These are phyloP conservation scores for Coelopa frigida DNA, from an alignment of 1,140 invertebrate species.

Conservation along the genomic window DNA sequence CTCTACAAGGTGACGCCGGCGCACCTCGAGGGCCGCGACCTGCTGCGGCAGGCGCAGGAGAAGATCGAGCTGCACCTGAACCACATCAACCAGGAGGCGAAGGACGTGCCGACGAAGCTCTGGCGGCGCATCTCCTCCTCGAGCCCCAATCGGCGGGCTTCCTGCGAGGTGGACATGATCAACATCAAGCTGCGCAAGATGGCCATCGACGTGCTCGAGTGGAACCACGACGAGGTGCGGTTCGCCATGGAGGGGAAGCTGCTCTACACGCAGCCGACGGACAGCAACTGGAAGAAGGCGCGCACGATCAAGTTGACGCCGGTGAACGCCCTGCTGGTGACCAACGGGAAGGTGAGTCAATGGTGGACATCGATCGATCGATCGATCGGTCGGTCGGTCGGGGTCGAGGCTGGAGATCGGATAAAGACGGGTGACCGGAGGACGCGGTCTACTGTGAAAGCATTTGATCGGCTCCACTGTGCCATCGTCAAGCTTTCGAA, in stretches of 20 bases:
- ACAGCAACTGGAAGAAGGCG: slow-evolving; percentile 82
- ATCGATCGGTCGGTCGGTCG: background rate
- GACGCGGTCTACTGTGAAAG: too few relatives aligned
- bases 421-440: too few relatives aligned
- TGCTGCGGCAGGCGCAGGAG: slow-evolving; percentile 75
- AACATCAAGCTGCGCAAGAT: slow-evolving; percentile 85
- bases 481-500: too few relatives aligned
- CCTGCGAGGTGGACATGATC: slow-evolving; percentile 72
- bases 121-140: slow-evolving; percentile 84
- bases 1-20: slow-evolving; percentile 84
- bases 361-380: background rate
- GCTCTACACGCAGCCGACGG: slow-evolving; percentile 76
- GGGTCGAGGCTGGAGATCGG: too few relatives aligned
- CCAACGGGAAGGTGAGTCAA: slow-evolving; percentile 67
- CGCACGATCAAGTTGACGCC: slow-evolving; percentile 80
- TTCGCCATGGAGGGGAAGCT: slow-evolving; percentile 83
- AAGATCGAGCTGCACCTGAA: slow-evolving; percentile 90
- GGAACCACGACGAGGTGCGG: slow-evolving; percentile 82
- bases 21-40: slow-evolving; percentile 68
- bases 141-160: slow-evolving; percentile 58
- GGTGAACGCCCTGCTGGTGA: slow-evolving; percentile 80
- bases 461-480: too few relatives aligned
- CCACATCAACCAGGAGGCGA: slow-evolving; percentile 90
- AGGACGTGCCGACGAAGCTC: slow-evolving; percentile 81
- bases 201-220: slow-evolving; percentile 85